Evolutionary conservation across 2,888 invertebrate genomes (phyloP), one percentile per base, ranked within the genome.

Genomic region (Cybosia mesomella): DNA sequence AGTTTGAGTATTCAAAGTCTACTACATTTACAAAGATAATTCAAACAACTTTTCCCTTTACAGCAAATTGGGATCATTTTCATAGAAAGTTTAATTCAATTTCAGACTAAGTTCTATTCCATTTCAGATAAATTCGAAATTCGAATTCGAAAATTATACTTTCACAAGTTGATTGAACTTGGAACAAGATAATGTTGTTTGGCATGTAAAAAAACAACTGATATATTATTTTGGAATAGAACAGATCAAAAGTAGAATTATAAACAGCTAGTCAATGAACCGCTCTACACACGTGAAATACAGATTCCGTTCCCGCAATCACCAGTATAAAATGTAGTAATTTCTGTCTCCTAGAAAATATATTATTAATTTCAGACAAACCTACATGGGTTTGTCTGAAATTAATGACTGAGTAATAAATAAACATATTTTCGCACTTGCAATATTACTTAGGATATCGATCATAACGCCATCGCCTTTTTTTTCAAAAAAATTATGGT

Each of bases 31-130:
- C 1, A 49, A 49, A n/a, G n/a, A n/a, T n/a, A 49, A 49, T 49
- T 49, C 18, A 49, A 49, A 49, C 49, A 49, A n/a, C 49, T 49
- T 49, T 61, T 62, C 32, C 39, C 15, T 43, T 43, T 61, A 32
- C 10, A 49, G 32, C 61, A 61, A 32, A 53, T n/a, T 62, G 53
- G 15, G 13, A 18, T 15, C 21, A 10, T 34, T 53, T 32, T 28
- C 22, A 54, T 53, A 15, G 11, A 62, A 32, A 21, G 67, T 58
- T 70, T 73, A 73, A 66, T 54, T 53, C 49, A 76, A 83, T 83
- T 77, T 76, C 75, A 71, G 76, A 72, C 60, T 64, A 53, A 39
- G 68, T 65, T 49, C 21, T 18, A 58, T 34, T 67, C 39, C 54
- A 58, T 43, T 43, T 54, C 54, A 36, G 39, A 66, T 62, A 62